These are phyloP conservation scores for Plagodis pulveraria DNA, from an alignment of 2,888 invertebrate genomes.

Conservation along the genomic window DNA sequence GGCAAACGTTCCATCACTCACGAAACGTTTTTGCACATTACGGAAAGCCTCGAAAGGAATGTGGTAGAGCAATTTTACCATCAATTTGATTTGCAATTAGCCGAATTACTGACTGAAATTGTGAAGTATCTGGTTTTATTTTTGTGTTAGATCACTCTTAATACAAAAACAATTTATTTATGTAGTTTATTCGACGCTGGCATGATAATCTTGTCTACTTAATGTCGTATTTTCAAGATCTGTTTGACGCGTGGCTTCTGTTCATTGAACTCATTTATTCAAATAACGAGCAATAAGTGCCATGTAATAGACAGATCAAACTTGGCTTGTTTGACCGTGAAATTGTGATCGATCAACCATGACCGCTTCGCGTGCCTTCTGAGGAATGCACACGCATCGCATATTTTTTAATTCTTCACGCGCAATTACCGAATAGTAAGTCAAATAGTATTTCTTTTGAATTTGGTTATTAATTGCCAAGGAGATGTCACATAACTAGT, in stretches of 20 bases:
- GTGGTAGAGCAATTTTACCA: constrained; percentile 29
- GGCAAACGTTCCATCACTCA: constrained; percentile 31
- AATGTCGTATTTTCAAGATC: constrained; percentile 13
- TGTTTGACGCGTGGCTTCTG: constrained; percentile 42
- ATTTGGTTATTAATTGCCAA: constrained; percentile 1
- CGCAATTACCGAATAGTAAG: constrained; percentile 27
- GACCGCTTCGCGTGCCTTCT: constrained; percentile 64
- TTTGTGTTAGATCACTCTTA: not conserved
- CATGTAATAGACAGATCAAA: constrained; percentile 70
- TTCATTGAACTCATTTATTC: constrained; percentile 65
- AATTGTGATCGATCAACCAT: constrained; percentile 72
- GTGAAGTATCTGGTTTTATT: not conserved
- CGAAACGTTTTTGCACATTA: constrained; percentile 31
- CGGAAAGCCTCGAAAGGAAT: constrained; percentile 22
- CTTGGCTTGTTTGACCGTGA: constrained; percentile 76
- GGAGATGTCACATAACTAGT: too few species aligned
- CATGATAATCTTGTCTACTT: constrained; percentile 2
- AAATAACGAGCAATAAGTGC: constrained; percentile 58
- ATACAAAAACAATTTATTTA: constrained; percentile 2
- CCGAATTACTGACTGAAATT: constrained; percentile 12
- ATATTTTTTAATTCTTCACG: constrained; percentile 18
- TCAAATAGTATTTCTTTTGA: constrained; percentile 2
- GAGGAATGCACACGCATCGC: constrained; percentile 52
- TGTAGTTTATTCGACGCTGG: constrained; percentile 7
- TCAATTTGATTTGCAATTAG: constrained; percentile 27